These are phyloP conservation scores for Dissostichus mawsoni DNA, from an alignment of 2,113 vertebrate genomes.

Conservation along the genomic window DNA sequence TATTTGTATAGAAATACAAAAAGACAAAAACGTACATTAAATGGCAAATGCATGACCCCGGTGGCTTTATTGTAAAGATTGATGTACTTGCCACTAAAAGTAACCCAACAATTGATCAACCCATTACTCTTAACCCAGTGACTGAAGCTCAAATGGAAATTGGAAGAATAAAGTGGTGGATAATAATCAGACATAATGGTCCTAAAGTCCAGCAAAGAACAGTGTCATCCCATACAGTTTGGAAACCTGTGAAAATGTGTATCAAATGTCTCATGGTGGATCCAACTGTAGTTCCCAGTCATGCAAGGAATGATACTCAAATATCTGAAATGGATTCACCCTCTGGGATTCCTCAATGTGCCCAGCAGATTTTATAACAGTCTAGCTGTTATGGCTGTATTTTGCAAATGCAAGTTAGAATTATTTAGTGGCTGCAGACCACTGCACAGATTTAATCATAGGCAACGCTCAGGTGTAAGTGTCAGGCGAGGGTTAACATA, in stretches of 20 bases:
- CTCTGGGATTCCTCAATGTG: slow-evolving; percentile 1
- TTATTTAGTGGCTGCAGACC: background rate
- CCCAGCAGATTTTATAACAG: background rate
- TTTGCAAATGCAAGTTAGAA: too few species aligned
- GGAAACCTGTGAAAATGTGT: background rate
- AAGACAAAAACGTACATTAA: background rate
- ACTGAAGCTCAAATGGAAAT: background rate
- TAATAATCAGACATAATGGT: background rate
- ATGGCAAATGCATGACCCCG: background rate
- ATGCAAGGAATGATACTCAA: background rate
- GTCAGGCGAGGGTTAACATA: background rate
- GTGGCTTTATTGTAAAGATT: background rate
- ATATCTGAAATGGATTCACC: background rate
- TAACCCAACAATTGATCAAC: background rate
- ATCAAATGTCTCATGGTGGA: background rate
- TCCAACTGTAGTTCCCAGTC: background rate
- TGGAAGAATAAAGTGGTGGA: background rate
- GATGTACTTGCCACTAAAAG: background rate
- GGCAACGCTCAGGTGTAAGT: background rate
- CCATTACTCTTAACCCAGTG: too few species aligned
- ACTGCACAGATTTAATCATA: background rate
- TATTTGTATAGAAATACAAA: background rate
- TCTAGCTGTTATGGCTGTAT: too few species aligned
- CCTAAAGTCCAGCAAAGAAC: slow-evolving; percentile 45
- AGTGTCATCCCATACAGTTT: slow-evolving; percentile 10